A percentile compares a stretch with the other conserved stretches of the same genome.
These are phyloP conservation scores for Drosophila santomea DNA, from an alignment of 1,140 invertebrate genomes.

Conservation along the genomic window DNA sequence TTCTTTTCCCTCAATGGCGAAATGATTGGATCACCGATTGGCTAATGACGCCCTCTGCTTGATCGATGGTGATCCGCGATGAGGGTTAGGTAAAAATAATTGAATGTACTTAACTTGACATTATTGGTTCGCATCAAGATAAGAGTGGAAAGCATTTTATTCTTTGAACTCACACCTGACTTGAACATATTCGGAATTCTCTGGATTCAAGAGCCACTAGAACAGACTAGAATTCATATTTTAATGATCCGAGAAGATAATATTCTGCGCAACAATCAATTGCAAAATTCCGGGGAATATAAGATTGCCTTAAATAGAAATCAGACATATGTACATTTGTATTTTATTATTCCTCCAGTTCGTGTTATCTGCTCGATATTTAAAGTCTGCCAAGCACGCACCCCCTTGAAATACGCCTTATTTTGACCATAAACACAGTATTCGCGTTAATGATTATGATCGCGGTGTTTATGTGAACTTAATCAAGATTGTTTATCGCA, in stretches of 20 bases:
- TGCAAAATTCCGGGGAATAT: not conserved
- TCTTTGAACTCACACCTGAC: too few relatives aligned
- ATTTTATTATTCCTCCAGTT: too few relatives aligned
- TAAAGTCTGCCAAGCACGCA: not conserved
- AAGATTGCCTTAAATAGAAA: not conserved
- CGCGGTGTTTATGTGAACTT: conserved; percentile 8
- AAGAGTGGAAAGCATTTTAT: too few relatives aligned
- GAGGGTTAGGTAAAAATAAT: too few relatives aligned
- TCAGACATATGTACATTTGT: too few relatives aligned
- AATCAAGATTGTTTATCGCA: conserved; percentile 27
- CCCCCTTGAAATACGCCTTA: not conserved
- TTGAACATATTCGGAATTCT: too few relatives aligned
- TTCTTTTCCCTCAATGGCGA: conserved; percentile 13
- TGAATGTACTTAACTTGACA: too few relatives aligned
- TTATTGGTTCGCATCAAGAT: too few relatives aligned
- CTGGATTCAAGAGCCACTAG: too few relatives aligned
- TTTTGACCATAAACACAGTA: conserved; percentile 18
- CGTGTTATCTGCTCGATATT: not conserved
- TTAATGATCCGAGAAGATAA: too few relatives aligned
- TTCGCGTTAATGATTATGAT: conserved; percentile 33
- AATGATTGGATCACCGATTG: conserved; percentile 63
- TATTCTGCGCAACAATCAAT: not conserved
- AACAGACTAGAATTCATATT: too few relatives aligned
- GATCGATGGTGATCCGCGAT: conserved; percentile 10
- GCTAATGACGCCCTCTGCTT: conserved; percentile 15